Base-by-base conservation (phyloP, 1,140 invertebrate species). In the Daktulosphaira vitifoliae region DNA sequence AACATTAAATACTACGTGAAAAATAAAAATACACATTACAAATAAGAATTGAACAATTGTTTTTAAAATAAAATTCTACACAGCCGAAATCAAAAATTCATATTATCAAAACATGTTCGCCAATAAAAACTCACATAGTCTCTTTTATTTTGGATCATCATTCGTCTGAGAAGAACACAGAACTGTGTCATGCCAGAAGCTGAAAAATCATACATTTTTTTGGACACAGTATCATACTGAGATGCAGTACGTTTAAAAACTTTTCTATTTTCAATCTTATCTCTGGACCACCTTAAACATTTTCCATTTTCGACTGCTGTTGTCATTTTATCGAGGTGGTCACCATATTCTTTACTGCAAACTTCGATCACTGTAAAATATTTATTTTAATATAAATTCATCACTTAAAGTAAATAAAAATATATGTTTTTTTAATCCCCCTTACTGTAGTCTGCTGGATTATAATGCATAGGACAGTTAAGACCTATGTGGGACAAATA, bases 391-490 rank as follows among this genome's bases (percentile, higher is more conserved):
- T 5, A 33, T 6, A 33, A 33, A 33, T 11, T 6, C 11, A 33
- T 6, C 29, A 33, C 29, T 33, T 33, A n/a, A n/a, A n/a, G n/a
- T n/a, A n/a, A n/a, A n/a, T n/a, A n/a, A n/a, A n/a, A n/a, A n/a
- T n/a, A n/a, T n/a, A n/a, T n/a, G n/a, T n/a, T n/a, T n/a, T n/a
- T n/a, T n/a, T n/a, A 6, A 48, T 20, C 7, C 2, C 23, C 77
- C 79, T 83, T 75, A 89, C 87, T 79, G 72, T 89, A 90, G 76
- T 90, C 88, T 3, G 87, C 87, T 3, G 88, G 88, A 74, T 89
- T 90, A 69, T 88, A 88, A 67, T 86, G 84, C 64, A 77, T 81
- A 0, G 88, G 88, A 70, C 88, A 90, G 20, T 82, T 78, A 0
- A 88, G 72, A 3, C 82, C 82, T 29, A 88, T 71, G 29, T 79